Base-by-base conservation (phyloP, 2,113 vertebrate species). In the Oryzias celebensis region DNA sequence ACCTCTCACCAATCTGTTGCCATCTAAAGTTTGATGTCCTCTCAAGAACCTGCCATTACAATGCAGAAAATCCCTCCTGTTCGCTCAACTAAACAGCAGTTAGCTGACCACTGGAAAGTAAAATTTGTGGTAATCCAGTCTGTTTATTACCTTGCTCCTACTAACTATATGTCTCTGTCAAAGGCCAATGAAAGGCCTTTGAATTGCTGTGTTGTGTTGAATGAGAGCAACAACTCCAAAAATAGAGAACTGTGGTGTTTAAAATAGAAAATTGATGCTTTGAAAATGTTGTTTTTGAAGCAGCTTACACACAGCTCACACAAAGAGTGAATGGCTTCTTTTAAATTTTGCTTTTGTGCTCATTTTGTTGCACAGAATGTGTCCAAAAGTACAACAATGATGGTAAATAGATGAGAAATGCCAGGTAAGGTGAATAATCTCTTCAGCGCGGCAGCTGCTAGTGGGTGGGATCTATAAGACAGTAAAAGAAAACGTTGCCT, bases 91-190 rank as follows among this genome's bases (percentile, higher is more conserved):
- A 61, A 80, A 78, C 75, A 84, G 65, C 68, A 44, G 57, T 82
- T 87, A 53, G 56, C 12, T 60, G 49, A 69, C 78, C 76, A 58
- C 63, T 66, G 50, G 17, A 15, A 18, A 63, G 63, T 47, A 62
- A 63, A 78, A 69, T 45, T 66, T 52, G 58, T 20, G 7, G 12
- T 47, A 54, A 52, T 53, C 67, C 56, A 47, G 49, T 1, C 47
- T 77, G 79, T 77, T 64, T 7, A 1, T 54, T 55, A 20, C 17
- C 18, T 49, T 62, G 61, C 45, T 23, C 14, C 41, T 52, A 20
- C 59, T 81, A 83, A 85, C 81, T 83, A 63, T 23, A 80, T 68
- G 72, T 63, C 73, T 78, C 75, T 66, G 62, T 62, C 66, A 58
- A 46, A 60, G 28, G 51, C 51, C 41, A 16, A 58, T 15, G 69